Evolutionary conservation across 2,888 invertebrate species (phyloP).

Genomic region (Apoda limacodes): DNA sequence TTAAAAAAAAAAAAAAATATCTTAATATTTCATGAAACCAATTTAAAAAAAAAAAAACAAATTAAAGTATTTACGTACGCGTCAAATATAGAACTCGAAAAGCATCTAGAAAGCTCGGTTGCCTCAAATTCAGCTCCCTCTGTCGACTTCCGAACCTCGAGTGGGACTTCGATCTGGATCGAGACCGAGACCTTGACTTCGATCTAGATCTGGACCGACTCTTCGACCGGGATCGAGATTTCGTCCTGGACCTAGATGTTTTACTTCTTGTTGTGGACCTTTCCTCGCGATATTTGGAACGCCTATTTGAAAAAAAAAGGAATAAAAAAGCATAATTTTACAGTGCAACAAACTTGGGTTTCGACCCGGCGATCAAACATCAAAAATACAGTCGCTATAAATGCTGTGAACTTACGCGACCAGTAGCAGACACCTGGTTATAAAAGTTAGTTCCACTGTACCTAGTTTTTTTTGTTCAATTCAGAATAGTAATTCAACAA

Average conservation of each 20-base stretch:
- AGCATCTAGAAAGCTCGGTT: constrained; percentile 49
- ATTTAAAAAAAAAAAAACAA: background rate
- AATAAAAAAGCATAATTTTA: too few species aligned
- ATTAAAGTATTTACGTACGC: constrained; percentile 31
- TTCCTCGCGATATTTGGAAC: constrained; percentile 33
- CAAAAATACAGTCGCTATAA: too few species aligned
- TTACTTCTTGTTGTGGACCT: constrained; percentile 24
- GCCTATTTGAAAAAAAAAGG: too few species aligned
- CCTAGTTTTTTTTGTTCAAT: too few species aligned
- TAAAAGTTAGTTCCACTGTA: too few species aligned
- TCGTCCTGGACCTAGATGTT: constrained; percentile 21
- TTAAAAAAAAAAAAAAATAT: too few species aligned
- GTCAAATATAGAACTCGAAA: constrained; percentile 52
- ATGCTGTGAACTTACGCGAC: too few species aligned
- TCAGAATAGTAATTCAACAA: too few species aligned
- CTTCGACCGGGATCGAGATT: constrained; percentile 13
- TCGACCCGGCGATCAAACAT: too few species aligned
- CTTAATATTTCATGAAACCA: too few species aligned
- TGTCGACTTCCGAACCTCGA: constrained; percentile 27
- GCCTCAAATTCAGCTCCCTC: constrained; percentile 31
- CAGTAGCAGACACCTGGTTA: too few species aligned
- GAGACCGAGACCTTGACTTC: constrained; percentile 21
- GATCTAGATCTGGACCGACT: constrained; percentile 24
- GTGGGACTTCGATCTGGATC: constrained; percentile 23
- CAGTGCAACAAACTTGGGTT: too few species aligned